A percentile compares a stretch with the other conserved stretches of the same genome.
These are phyloP conservation scores for Nothobranchius furzeri DNA, from an alignment of 2,113 vertebrate genomes.

Conservation along the genomic window DNA sequence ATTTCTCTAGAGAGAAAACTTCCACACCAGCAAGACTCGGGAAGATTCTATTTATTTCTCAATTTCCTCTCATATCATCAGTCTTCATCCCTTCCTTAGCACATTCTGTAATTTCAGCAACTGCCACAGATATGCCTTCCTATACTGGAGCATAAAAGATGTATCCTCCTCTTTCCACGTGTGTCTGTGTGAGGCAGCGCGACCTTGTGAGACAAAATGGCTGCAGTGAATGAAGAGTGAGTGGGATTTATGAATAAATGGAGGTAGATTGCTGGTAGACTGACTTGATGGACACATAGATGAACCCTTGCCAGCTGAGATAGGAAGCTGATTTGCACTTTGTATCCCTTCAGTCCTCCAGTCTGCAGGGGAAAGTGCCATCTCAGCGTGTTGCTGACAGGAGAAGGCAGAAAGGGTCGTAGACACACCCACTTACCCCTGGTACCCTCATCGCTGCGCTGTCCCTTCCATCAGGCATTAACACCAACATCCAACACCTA, in stretches of 20 bases:
- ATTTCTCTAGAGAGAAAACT: slow-evolving; percentile 45
- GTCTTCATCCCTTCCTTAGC: slow-evolving; percentile 47
- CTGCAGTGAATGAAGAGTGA: slow-evolving; percentile 68
- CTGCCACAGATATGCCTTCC: slow-evolving; percentile 50
- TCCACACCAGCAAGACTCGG: slow-evolving; percentile 35
- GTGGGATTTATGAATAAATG: slow-evolving; percentile 71
- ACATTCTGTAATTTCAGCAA: slow-evolving; percentile 55
- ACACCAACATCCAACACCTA: slow-evolving; percentile 12
- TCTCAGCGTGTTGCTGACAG: slow-evolving; percentile 69
- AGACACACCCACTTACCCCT: slow-evolving; percentile 47
- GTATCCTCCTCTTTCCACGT: slow-evolving; percentile 4
- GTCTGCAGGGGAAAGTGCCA: slow-evolving; percentile 63
- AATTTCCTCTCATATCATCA: slow-evolving; percentile 60
- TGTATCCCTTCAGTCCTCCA: slow-evolving; percentile 68
- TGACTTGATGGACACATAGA: slow-evolving; percentile 69
- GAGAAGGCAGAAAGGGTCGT: slow-evolving; percentile 15
- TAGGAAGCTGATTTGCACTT: slow-evolving; percentile 75
- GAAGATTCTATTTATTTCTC: slow-evolving; percentile 55
- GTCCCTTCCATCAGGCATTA: slow-evolving; percentile 56
- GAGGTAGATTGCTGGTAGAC: slow-evolving; percentile 53
- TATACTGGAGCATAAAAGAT: slow-evolving; percentile 37
- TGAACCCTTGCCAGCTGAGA: slow-evolving; percentile 66
- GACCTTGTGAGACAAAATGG: slow-evolving; percentile 65
- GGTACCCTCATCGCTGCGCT: slow-evolving; percentile 39
- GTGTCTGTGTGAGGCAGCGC: neutral